These are phyloP conservation scores for Hermodice carunculata DNA, from an alignment of 2,888 invertebrate species.

Conservation along the genomic window DNA sequence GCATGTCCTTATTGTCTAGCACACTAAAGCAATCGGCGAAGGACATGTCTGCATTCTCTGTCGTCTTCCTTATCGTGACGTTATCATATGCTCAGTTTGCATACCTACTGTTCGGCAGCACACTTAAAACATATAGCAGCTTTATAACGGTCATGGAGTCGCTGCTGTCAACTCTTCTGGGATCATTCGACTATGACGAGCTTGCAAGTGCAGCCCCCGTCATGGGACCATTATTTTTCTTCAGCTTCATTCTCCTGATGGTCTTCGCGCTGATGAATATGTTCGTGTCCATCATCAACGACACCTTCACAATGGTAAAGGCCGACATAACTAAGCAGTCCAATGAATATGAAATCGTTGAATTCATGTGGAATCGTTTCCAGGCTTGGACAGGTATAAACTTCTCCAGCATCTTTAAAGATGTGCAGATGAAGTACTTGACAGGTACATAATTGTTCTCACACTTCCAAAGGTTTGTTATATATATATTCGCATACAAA, in stretches of 20 bases:
- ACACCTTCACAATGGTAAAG: constrained; percentile 55
- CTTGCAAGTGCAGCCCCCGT: constrained; percentile 45
- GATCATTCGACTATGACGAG: constrained; percentile 10
- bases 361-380: constrained; percentile 50
- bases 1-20: constrained; percentile 65
- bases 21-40: constrained; percentile 59
- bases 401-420: neutral
- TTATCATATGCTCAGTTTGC: constrained; percentile 67
- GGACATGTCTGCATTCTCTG: constrained; percentile 62
- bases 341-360: constrained; percentile 61
- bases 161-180: constrained; percentile 31
- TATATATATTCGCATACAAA: no score
- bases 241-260: constrained; percentile 51
- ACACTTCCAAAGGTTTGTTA: no score
- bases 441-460: no score
- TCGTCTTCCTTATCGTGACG: constrained; percentile 67
- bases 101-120: constrained; percentile 57
- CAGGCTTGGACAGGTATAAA: constrained; percentile 48
- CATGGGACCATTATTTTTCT: constrained; percentile 62
- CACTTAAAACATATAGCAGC: constrained; percentile 40
- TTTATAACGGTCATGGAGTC: constrained; percentile 47
- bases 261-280: constrained; percentile 59
- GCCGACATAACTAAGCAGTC: constrained; percentile 49
- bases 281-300: constrained; percentile 62
- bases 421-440: constrained; percentile 41